Conservation (phyloP, 1,140 invertebrate species). For the Ceratina australensis region DNA sequence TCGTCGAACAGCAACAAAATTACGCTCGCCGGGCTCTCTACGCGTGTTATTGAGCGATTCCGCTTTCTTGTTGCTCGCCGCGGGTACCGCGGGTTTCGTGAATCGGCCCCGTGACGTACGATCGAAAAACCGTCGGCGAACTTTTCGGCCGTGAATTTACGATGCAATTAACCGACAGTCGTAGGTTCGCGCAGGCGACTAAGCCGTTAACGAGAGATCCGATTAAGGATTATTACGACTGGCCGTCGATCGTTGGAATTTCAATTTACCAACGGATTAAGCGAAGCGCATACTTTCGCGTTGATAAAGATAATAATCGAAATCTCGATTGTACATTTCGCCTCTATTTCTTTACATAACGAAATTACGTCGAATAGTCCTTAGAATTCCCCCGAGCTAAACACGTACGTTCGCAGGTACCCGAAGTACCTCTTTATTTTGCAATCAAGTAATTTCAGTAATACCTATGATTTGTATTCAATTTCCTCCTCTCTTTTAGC, state of each 20-base stretch:
- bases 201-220: conserved; percentile 2
- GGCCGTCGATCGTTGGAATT: background rate
- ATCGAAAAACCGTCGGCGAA: too few relatives aligned
- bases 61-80: background rate
- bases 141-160: background rate
- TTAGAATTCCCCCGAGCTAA: too few relatives aligned
- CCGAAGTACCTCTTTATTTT: too few relatives aligned
- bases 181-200: background rate
- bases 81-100: background rate
- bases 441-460: too few relatives aligned
- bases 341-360: too few relatives aligned
- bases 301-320: too few relatives aligned
- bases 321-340: too few relatives aligned
- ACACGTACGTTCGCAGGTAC: too few relatives aligned
- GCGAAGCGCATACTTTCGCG: too few relatives aligned
- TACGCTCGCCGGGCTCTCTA: background rate
- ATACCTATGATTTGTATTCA: too few relatives aligned
- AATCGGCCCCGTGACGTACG: background rate
- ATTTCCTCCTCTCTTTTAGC: too few relatives aligned
- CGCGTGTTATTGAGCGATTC: background rate
- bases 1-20: background rate
- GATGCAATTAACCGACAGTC: conserved; percentile 10
- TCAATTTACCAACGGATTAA: background rate
- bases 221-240: conserved; percentile 7
- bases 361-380: too few relatives aligned